Conservation (phyloP, 2,888 invertebrate genomes). For the Sipha maydis region DNA sequence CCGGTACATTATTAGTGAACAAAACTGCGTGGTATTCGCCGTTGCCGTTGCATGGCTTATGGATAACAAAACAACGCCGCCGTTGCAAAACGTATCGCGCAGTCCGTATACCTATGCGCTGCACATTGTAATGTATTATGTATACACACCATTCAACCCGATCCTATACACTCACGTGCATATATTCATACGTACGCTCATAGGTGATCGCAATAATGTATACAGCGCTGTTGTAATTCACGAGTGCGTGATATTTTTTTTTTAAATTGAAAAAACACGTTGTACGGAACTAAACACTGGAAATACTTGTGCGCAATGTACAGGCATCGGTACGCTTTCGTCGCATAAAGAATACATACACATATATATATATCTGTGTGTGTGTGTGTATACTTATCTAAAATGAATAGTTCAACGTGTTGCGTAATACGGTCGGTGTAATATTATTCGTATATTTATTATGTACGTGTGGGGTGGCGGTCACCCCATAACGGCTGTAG, state of each 20-base stretch:
- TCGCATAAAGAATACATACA: neutral
- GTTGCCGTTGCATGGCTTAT: too few species aligned
- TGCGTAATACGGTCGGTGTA: conserved; percentile 2
- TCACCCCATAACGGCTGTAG: neutral
- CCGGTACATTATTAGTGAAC: too few species aligned
- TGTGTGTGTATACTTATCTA: neutral
- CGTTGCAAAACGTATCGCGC: too few species aligned
- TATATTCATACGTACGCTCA: too few species aligned
- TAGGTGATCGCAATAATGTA: neutral
- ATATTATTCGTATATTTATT: neutral
- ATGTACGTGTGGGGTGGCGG: neutral
- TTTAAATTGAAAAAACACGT: neutral
- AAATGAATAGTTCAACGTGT: neutral
- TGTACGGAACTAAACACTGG: neutral
- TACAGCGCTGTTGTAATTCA: neutral
- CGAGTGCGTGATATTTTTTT: neutral
- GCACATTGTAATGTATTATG: neutral
- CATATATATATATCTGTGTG: neutral
- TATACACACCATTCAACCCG: neutral
- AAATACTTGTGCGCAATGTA: neutral
- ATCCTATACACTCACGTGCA: neutral
- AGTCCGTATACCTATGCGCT: too few species aligned
- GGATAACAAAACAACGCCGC: too few species aligned
- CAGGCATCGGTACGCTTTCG: neutral
- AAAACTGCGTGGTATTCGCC: too few species aligned